A percentile compares a stretch with the other conserved stretches of the same genome.
Conservation (phyloP, 2,888 invertebrate genomes). For the Cephus spinipes region DNA sequence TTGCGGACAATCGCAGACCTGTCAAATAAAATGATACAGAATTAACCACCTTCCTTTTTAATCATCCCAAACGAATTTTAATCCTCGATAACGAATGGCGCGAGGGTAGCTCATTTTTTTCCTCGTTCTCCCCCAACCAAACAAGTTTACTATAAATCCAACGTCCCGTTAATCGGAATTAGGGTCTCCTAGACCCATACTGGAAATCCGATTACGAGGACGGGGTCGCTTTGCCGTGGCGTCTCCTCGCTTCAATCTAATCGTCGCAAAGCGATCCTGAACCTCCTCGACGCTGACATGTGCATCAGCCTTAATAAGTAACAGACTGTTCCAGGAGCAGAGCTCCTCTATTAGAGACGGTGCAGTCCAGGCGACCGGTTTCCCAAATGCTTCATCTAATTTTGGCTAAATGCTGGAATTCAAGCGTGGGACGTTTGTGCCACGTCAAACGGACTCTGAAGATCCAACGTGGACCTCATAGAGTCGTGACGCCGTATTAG, state of each 20-base stretch:
- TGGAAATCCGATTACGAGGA: not conserved
- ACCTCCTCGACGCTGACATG: not conserved
- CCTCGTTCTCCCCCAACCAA: too few relatives aligned
- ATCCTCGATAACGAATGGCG: not conserved
- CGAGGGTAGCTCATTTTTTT: not conserved
- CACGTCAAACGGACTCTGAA: not conserved
- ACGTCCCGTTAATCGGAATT: not conserved
- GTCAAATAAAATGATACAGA: constrained; percentile 48
- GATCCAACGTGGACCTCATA: not conserved
- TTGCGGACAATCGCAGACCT: constrained; percentile 57
- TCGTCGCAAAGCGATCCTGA: not conserved
- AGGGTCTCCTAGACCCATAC: not conserved
- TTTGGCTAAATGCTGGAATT: not conserved
- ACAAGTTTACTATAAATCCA: not conserved
- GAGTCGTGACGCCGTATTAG: not conserved
- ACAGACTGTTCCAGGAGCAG: too few relatives aligned
- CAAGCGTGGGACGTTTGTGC: not conserved
- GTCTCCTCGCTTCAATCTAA: not conserved
- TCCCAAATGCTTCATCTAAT: not conserved
- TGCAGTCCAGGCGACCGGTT: not conserved
- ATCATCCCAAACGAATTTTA: not conserved
- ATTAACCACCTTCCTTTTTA: not conserved
- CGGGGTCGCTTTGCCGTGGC: not conserved
- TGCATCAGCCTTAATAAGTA: not conserved
- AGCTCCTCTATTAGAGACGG: not conserved